phyloP scores from a whole-genome alignment of 2,113 vertebrate genomes.

The Lampris incognitus region DNA sequence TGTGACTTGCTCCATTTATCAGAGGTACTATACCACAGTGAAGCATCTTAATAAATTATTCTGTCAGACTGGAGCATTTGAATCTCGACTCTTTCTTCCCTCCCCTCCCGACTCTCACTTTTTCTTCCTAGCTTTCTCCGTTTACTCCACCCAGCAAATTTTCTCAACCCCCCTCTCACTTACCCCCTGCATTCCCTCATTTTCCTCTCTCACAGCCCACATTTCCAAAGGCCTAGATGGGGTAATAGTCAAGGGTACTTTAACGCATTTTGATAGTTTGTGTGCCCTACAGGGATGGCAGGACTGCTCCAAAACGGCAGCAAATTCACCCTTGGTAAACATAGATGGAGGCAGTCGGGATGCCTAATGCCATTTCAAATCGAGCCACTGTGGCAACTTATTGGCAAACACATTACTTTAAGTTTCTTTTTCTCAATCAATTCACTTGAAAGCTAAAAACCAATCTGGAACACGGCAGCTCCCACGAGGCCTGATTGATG shows the following conservation, averaged over 20 bases:
- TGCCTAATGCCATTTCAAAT: slow-evolving; percentile 73
- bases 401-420: slow-evolving; percentile 81
- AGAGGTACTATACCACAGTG: slow-evolving; percentile 77
- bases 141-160: slow-evolving; percentile 7
- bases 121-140: slow-evolving; percentile 38
- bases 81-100: slow-evolving; percentile 72
- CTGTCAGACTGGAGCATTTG: slow-evolving; percentile 80
- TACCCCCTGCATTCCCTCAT: slow-evolving; percentile 42
- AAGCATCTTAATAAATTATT: slow-evolving; percentile 81
- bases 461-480: slow-evolving; percentile 76
- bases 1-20: slow-evolving; percentile 82
- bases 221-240: slow-evolving; percentile 60
- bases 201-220: slow-evolving; percentile 48
- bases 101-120: slow-evolving; percentile 60
- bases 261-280: slow-evolving; percentile 69
- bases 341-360: slow-evolving; percentile 60
- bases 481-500: slow-evolving; percentile 79
- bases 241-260: slow-evolving; percentile 63
- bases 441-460: slow-evolving; percentile 79
- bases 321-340: slow-evolving; percentile 58
- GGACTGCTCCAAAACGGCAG: slow-evolving; percentile 53
- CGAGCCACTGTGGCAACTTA: slow-evolving; percentile 73
- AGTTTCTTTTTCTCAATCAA: slow-evolving; percentile 83
- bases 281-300: slow-evolving; percentile 60
- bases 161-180: slow-evolving; percentile 22